Percentiles rank a stretch among this genome's conserved stretches.
Evolutionary conservation across 1,140 invertebrate species (phyloP).

Genomic region (Apis mellifera): Amel_HAv3.1 CM009936.2:6581501-6582000

Average conservation of each 20-base stretch:
- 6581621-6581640: not conserved
- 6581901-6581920: not conserved
- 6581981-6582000: not conserved
- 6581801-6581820: not conserved
- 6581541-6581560: not conserved
- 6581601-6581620: not conserved
- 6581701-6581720: not conserved
- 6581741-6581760: not conserved
- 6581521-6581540: not conserved
- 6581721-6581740: not conserved
- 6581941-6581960: not conserved
- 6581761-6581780: not conserved
- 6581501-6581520: not conserved
- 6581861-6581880: not conserved
- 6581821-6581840: not conserved
- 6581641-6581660: not conserved
- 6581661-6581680: slow-evolving; percentile 5
- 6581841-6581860: not conserved
- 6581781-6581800: no score
- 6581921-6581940: not conserved
- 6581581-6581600: not conserved
- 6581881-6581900: not conserved
- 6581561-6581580: not conserved
- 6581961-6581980: not conserved
- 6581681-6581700: not conserved